Percentiles rank a stretch among this genome's conserved stretches.
Conservation (phyloP, 2,888 invertebrate species). For the Chesias legatella region DNA sequence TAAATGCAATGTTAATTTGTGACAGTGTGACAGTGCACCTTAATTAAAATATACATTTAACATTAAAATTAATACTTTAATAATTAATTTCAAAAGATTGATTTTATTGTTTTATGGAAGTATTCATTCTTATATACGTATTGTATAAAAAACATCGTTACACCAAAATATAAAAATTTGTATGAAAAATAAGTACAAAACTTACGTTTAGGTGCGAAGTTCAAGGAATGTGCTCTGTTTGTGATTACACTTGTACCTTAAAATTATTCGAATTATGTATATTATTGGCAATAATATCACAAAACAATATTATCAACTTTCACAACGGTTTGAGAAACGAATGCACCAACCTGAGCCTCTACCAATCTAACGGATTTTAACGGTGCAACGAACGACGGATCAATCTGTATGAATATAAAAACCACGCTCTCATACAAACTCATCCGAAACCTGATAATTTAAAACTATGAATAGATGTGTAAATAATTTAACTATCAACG, state of each 20-base stretch:
- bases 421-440: neutral
- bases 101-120: slow-evolving; percentile 63
- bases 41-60: slow-evolving; percentile 52
- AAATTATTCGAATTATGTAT: slow-evolving; percentile 47
- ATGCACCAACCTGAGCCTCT: slow-evolving; percentile 26
- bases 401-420: neutral
- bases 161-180: slow-evolving; percentile 64
- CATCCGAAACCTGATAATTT: neutral
- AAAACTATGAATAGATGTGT: neutral
- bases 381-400: neutral
- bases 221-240: slow-evolving; percentile 57
- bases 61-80: slow-evolving; percentile 59
- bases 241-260: slow-evolving; percentile 32
- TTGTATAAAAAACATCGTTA: slow-evolving; percentile 51
- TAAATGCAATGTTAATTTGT: slow-evolving; percentile 51
- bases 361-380: slow-evolving; percentile 4
- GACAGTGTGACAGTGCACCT: slow-evolving; percentile 55
- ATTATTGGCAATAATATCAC: slow-evolving; percentile 71
- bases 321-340: slow-evolving; percentile 12
- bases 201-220: slow-evolving; percentile 56
- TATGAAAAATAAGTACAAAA: slow-evolving; percentile 67
- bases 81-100: slow-evolving; percentile 55
- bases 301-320: slow-evolving; percentile 58
- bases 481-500: slow-evolving; percentile 37
- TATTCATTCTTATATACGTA: slow-evolving; percentile 42